Evolutionary conservation across 2,888 invertebrate genomes (phyloP), one percentile per base, ranked within the genome.

Genomic region (Anthrax anthrax): DNA sequence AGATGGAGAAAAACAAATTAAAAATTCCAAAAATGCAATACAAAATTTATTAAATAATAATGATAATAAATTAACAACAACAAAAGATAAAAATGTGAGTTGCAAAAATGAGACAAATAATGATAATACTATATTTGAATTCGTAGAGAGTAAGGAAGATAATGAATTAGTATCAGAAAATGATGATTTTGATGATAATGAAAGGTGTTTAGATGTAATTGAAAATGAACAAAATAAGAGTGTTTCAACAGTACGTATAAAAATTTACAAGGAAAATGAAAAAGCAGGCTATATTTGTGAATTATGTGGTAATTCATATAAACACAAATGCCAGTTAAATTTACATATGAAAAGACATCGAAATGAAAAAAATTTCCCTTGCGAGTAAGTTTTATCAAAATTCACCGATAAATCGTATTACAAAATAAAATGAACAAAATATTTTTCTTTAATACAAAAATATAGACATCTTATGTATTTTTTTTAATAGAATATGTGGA

Each of bases 221-320:
- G n/a, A n/a, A n/a, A n/a, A n/a, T 16, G 36, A 37, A 37, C 14
- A 37, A n/a, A n/a, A n/a, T 8, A 13, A 37, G 12, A 13, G 13
- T 16, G 16, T 14, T 13, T 16, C 19, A 4, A 2, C 16, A 13
- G 23, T 19, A 3, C 39, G 39, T 4, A n/a, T 36, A 29, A 16
- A 40, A 17, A 32, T 19, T 3, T 10, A 39, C 17, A 18, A 17
- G 12, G 18, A 14, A 38, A 40, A 41, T 19, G 45, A 45, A 17
- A 45, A 40, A 13, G 37, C 45, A 9, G 41, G 36, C 12, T 45
- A 42, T 38, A 39, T 44, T 14, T 47, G 47, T 38, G 47, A 47
- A 41, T 43, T 47, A 18, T 47, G 47, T 16, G 47, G 47, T 1
- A 47, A 47, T 23, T 37, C 39, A 10, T 47, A 43, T 19, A 44